Conservation (phyloP, 2,797 vertebrate genomes). For the Chelmon rostratus region DNA sequence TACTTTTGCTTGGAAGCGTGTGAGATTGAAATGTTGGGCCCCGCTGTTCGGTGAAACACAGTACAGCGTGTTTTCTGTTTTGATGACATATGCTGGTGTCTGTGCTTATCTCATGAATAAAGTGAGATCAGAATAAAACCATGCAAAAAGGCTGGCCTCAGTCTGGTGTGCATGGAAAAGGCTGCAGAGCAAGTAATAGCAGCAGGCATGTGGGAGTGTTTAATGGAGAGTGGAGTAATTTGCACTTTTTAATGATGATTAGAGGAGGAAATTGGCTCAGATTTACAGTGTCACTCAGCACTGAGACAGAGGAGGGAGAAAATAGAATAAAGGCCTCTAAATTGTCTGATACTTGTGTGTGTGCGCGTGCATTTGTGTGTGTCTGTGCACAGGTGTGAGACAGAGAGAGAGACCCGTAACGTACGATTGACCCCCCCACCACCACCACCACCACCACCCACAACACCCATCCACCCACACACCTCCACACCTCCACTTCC, state of each 20-base stretch:
- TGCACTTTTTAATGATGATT: conserved; percentile 97
- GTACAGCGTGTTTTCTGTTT: conserved; percentile 35
- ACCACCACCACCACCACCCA: conserved; percentile 86
- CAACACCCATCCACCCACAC: conserved; percentile 68
- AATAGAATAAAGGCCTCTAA: conserved; percentile 88
- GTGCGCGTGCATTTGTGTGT: conserved; percentile 36
- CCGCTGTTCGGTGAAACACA: conserved; percentile 38
- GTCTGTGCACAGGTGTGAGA: conserved; percentile 64
- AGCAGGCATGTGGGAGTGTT: conserved; percentile 85
- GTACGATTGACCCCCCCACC: conserved; percentile 59
- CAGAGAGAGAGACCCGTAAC: conserved; percentile 68
- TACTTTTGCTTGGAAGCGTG: background rate
- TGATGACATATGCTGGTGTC: conserved; percentile 45
- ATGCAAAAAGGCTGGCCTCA: conserved; percentile 29
- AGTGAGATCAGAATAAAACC: conserved; percentile 44
- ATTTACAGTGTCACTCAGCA: conserved; percentile 94
- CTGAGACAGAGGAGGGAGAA: conserved; percentile 85
- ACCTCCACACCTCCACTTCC: conserved; percentile 94
- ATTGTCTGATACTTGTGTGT: conserved; percentile 89
- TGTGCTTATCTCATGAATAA: conserved; percentile 44
- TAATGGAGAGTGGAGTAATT: conserved; percentile 92
- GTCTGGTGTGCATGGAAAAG: conserved; percentile 45
- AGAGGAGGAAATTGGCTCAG: conserved; percentile 98
- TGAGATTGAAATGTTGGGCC: conserved; percentile 37
- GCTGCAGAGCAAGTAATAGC: conserved; percentile 71